phyloP scores from a whole-genome alignment of 2,888 invertebrate genomes.

The Cosmia trapezina region DNA sequence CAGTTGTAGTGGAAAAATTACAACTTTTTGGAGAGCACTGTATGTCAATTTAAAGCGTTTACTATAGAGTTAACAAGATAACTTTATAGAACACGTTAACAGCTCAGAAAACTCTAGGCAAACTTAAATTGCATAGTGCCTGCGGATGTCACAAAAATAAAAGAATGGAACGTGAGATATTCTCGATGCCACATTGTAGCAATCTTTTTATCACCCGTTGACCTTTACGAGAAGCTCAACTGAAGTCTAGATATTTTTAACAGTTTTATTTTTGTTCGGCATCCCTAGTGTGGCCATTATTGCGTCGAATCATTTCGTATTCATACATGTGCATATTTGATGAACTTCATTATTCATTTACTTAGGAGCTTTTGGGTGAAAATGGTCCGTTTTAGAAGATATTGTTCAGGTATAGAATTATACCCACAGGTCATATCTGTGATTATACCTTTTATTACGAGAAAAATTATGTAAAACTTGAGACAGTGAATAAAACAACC shows the following conservation, averaged over 20 bases:
- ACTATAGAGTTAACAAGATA: background rate
- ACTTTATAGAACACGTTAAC: background rate
- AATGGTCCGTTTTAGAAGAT: conserved; percentile 18
- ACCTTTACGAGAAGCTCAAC: conserved; percentile 10
- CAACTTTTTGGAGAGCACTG: too few relatives aligned
- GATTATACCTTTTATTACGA: too few relatives aligned
- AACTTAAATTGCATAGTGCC: background rate
- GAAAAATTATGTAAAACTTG: background rate
- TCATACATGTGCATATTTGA: conserved; percentile 51
- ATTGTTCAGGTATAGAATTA: conserved; percentile 1
- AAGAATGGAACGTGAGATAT: background rate
- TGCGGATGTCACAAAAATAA: background rate
- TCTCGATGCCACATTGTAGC: background rate
- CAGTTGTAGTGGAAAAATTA: too few relatives aligned
- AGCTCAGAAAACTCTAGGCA: background rate
- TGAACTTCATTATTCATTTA: conserved; percentile 39
- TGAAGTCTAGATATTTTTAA: conserved; percentile 32
- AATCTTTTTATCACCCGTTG: background rate
- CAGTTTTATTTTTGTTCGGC: conserved; percentile 24
- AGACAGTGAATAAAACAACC: background rate
- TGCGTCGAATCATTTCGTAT: conserved; percentile 28
- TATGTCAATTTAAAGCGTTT: background rate
- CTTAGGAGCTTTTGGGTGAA: conserved; percentile 6
- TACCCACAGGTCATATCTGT: too few relatives aligned
- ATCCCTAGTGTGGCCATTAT: conserved; percentile 37